Evolutionary conservation across 2,888 invertebrate genomes (phyloP).

Genomic region (Didymodactylos carnosus): DNA sequence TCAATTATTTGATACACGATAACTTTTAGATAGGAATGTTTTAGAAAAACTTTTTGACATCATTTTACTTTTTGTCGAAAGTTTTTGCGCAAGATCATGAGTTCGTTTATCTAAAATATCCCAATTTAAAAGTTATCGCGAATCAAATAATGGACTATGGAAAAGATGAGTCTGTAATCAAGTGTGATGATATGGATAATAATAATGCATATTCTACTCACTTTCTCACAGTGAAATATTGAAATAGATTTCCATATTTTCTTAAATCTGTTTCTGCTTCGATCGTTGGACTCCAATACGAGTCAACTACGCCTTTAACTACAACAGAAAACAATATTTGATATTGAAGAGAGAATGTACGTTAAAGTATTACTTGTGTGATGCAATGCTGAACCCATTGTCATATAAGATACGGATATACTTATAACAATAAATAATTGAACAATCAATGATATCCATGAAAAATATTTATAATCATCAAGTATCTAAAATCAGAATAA

Average conservation of each 20-base stretch:
- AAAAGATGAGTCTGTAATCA: too few species aligned
- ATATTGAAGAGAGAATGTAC: neutral
- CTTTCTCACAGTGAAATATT: constrained; percentile 19
- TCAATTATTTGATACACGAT: too few species aligned
- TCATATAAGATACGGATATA: constrained; percentile 31
- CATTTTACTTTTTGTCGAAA: too few species aligned
- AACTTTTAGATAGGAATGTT: too few species aligned
- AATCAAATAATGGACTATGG: too few species aligned
- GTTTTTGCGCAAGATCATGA: too few species aligned
- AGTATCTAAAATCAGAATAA: neutral
- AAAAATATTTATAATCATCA: constrained; percentile 19
- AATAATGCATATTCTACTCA: constrained; percentile 16
- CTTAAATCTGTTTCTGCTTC: neutral
- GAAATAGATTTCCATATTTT: neutral
- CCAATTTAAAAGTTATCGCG: too few species aligned
- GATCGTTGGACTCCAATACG: neutral
- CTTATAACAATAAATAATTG: constrained; percentile 30
- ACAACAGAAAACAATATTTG: neutral
- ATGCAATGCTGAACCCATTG: constrained; percentile 27
- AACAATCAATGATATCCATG: constrained; percentile 27
- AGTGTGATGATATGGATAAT: too few species aligned
- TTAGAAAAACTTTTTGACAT: too few species aligned
- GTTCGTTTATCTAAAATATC: too few species aligned
- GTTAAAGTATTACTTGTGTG: constrained; percentile 25
- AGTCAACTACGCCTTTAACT: neutral